Evolutionary conservation across 2,113 vertebrate genomes (phyloP).

Genomic region (Neodon shergylaensis): DNA sequence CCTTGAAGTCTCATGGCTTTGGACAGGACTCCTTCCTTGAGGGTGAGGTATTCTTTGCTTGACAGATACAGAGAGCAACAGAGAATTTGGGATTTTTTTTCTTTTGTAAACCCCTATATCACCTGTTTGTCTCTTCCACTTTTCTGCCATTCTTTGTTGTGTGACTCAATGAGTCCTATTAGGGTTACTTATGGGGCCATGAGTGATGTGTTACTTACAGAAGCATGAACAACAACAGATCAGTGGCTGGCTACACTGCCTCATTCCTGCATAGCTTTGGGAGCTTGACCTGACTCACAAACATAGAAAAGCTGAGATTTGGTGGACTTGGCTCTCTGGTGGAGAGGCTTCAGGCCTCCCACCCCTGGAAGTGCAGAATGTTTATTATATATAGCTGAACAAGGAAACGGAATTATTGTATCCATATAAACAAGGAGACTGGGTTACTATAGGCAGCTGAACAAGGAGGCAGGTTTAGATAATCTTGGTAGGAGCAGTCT

Average conservation of each 20-base stretch:
- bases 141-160: no score
- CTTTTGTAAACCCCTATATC: background rate
- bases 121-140: background rate
- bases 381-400: background rate
- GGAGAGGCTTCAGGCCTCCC: background rate
- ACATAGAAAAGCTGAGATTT: background rate
- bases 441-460: background rate
- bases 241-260: background rate
- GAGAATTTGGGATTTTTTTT: background rate
- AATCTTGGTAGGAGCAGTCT: no score
- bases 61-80: background rate
- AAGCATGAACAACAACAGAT: no score
- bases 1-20: background rate
- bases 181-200: background rate
- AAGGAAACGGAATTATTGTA: background rate
- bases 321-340: background rate
- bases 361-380: background rate
- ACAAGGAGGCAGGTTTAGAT: background rate
- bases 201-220: no score
- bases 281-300: background rate
- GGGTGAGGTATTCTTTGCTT: background rate
- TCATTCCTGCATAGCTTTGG: background rate
- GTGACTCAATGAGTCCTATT: no score
- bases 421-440: background rate
- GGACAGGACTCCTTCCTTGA: background rate